These are phyloP conservation scores for Drosophila auraria DNA, from an alignment of 1,140 invertebrate species.

Conservation along the genomic window DNA sequence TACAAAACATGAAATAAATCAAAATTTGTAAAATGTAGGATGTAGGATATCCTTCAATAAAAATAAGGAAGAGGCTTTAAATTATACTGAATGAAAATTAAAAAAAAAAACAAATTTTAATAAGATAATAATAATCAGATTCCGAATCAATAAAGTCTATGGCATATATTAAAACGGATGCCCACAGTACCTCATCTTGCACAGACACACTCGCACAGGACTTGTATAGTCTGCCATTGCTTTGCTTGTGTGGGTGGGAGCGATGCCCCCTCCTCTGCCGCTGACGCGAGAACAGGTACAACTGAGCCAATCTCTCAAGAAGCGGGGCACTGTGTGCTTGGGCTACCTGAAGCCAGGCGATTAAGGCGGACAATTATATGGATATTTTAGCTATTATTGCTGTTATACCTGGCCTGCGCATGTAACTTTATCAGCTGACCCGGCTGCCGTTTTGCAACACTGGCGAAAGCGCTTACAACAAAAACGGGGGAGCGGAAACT, in stretches of 20 bases:
- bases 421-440: constrained; percentile 75
- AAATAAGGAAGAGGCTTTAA: not conserved
- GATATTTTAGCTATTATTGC: constrained; percentile 10
- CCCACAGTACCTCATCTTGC: not conserved
- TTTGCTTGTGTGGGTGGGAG: constrained; percentile 6
- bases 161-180: not conserved
- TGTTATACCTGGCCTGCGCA: constrained; percentile 24
- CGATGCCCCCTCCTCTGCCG: not conserved
- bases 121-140: not conserved
- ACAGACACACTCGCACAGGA: not conserved
- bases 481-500: constrained; percentile 27
- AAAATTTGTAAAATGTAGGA: not conserved
- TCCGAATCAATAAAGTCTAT: not conserved
- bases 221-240: not conserved
- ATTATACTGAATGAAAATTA: too few species aligned
- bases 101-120: too few species aligned
- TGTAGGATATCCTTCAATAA: not conserved
- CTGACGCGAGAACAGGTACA: not conserved
- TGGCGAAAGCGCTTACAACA: constrained; percentile 54
- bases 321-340: not conserved
- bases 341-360: not conserved
- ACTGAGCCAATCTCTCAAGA: not conserved
- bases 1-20: not conserved
- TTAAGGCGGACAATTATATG: not conserved
- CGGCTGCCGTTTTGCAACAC: constrained; percentile 48